Percentiles rank a stretch among this genome's conserved stretches.
Conservation (phyloP, 2,888 invertebrate species). For the Neoitamus cyanurus region DNA sequence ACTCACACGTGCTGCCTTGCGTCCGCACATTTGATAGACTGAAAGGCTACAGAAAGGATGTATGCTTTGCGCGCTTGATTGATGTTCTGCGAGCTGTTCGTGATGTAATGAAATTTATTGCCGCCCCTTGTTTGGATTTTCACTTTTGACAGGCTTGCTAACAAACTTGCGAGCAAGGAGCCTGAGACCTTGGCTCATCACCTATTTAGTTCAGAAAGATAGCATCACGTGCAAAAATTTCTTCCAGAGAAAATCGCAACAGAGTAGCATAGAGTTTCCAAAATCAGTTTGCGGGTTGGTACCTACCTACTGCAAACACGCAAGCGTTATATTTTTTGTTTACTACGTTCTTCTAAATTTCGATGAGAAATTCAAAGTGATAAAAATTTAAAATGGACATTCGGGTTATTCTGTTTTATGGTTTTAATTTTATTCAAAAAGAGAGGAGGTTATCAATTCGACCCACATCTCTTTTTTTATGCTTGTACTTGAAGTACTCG, state of each 20-base stretch:
- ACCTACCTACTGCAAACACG: too few species aligned
- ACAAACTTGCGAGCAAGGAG: background rate
- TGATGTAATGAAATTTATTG: background rate
- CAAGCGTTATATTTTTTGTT: too few species aligned
- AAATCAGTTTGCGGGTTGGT: background rate
- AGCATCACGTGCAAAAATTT: background rate
- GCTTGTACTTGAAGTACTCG: too few species aligned
- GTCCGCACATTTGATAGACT: background rate
- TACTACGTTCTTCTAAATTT: too few species aligned
- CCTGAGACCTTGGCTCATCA: background rate
- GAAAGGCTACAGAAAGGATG: background rate
- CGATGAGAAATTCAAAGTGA: too few species aligned
- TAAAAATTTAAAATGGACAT: too few species aligned
- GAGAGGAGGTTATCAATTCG: too few species aligned
- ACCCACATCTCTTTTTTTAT: too few species aligned
- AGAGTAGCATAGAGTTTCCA: background rate
- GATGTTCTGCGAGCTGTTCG: slow-evolving; percentile 5
- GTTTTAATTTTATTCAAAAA: too few species aligned
- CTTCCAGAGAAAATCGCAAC: background rate
- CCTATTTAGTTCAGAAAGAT: background rate
- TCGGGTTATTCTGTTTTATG: too few species aligned
- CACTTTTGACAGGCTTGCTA: background rate
- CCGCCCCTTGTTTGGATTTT: background rate
- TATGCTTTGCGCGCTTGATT: background rate
- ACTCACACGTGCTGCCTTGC: background rate